Evolutionary conservation across 2,113 vertebrate genomes (phyloP).

Genomic region (Serinus canaria): DNA sequence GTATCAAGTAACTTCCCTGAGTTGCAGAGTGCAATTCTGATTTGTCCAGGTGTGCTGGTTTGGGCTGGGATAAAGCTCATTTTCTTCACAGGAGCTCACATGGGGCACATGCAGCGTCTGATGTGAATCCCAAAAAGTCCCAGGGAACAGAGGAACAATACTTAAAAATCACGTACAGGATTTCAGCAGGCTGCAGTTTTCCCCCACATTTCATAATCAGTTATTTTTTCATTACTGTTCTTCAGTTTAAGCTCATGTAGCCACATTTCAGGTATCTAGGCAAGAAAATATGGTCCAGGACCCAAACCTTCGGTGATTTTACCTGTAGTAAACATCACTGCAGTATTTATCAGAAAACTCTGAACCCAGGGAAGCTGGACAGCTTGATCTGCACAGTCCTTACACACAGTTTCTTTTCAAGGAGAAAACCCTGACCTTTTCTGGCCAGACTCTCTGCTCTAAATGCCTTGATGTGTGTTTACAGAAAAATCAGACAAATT

Average conservation of each 20-base stretch:
- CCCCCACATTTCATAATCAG: not conserved
- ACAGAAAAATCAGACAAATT: not conserved
- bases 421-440: not conserved
- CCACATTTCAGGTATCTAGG: not conserved
- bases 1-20: not conserved
- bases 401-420: not conserved
- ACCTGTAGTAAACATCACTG: not conserved
- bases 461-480: not conserved
- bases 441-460: not conserved
- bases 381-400: not conserved
- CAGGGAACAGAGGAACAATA: not conserved
- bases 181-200: not conserved
- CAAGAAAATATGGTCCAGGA: not conserved
- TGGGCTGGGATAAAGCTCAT: not conserved
- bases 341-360: not conserved
- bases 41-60: not conserved
- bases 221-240: not conserved
- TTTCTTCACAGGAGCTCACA: not conserved
- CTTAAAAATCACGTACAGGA: not conserved
- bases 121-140: not conserved
- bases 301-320: not conserved
- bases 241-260: not conserved
- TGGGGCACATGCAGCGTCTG: not conserved
- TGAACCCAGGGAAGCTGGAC: not conserved
- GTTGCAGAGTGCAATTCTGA: not conserved